Percentiles rank a stretch among this genome's conserved stretches.
Conservation (phyloP, 2,888 invertebrate genomes). For the Rhimphoctona megacephalus region DNA sequence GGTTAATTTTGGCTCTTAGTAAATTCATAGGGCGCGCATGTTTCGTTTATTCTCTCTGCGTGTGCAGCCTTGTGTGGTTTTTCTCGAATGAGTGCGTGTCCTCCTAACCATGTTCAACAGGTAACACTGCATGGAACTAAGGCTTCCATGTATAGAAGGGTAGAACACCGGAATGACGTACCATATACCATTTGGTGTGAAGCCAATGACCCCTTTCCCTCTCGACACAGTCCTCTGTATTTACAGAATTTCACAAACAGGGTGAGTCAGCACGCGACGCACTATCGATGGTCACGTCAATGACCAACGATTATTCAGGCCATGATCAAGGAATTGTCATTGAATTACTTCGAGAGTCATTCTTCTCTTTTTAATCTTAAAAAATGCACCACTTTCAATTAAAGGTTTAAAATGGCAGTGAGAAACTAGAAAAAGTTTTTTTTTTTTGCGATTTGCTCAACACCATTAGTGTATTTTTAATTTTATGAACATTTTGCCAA, state of each 20-base stretch:
- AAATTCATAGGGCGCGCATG: not conserved
- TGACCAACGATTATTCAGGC: not conserved
- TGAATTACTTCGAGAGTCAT: not conserved
- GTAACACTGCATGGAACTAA: constrained; percentile 49
- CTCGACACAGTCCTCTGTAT: not conserved
- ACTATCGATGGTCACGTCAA: constrained; percentile 36
- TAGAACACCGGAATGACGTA: not conserved
- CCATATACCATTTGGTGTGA: not conserved
- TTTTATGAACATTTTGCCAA: not conserved
- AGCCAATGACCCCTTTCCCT: constrained; percentile 20
- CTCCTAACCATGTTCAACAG: constrained; percentile 62
- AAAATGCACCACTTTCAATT: not conserved
- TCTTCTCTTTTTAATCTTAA: not conserved
- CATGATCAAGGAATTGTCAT: not conserved
- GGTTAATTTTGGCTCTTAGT: constrained; percentile 16
- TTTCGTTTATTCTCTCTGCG: not conserved
- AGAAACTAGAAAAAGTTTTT: not conserved
- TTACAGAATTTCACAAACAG: constrained; percentile 40
- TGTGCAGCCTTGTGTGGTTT: not conserved
- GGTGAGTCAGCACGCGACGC: not conserved
- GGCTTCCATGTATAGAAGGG: constrained; percentile 2
- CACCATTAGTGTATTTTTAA: not conserved
- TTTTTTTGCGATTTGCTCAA: not conserved
- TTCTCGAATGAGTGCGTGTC: constrained; percentile 45
- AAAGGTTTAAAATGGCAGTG: too few relatives aligned